Evolutionary conservation across 2,113 vertebrate species (phyloP), one percentile per base, ranked within the genome.

Genomic region (Dicerorhinus sumatrensis): DNA sequence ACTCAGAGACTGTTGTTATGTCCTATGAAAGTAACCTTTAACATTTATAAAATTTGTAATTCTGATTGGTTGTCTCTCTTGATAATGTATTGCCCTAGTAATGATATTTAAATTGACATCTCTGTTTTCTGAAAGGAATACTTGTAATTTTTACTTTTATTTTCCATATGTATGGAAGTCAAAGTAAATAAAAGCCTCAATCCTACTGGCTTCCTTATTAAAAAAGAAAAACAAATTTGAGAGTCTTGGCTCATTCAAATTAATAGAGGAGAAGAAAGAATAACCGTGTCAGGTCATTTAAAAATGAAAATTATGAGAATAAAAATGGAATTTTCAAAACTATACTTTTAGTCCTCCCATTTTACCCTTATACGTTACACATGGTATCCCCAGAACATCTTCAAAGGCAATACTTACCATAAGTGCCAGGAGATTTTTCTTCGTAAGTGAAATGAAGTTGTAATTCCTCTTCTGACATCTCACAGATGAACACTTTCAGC

Each of bases 401-500:
- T 89, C 77, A 79, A 89, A 94, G 27, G 67, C 27, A 91, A 67
- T 13, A 98, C 99, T 98, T 98, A 99, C 99, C 99, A 0, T 99
- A 99, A 69, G 98, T 99, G 97, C 99, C 99, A 58, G 99, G 98
- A 79, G 98, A 98, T 98, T 99, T 99, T 98, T 99, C 99, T 98
- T 99, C 99, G 0, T 99, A 99, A 84, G 98, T 99, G 95, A 99
- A 99, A 98, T 99, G 99, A 97, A 99, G 98, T 8, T 99, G 99
- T 97, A 99, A 98, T 95, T 99, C 99, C 54, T 99, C 99, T 75
- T 99, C 99, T 6, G 98, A 99, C 99, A 99, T 99, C 92, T 98
- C 99, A 97, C 99, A 98, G 98, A 99, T 99, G 98, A 99, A 99
- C 16, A 99, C 99, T 98, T 99, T 99, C 96, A 99, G 99, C 97